Percentiles rank a stretch among this genome's conserved stretches.
phyloP scores from a whole-genome alignment of 2,888 invertebrate genomes.

The Limnephilus auricula region DNA sequence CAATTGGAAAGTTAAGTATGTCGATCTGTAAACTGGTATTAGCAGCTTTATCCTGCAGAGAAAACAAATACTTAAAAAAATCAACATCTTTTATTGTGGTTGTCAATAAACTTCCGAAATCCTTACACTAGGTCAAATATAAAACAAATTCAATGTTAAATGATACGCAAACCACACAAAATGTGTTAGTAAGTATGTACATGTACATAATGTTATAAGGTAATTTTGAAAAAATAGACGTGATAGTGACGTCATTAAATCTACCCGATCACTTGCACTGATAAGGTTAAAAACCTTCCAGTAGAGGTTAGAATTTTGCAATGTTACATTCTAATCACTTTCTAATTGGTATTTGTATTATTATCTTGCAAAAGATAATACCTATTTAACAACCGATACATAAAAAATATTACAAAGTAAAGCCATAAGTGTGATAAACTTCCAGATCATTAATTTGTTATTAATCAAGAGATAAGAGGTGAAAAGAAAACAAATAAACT shows the following conservation, averaged over 20 bases:
- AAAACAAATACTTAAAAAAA: background rate
- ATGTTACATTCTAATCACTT: background rate
- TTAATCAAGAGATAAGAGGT: background rate
- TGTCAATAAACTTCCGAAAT: background rate
- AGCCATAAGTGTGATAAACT: background rate
- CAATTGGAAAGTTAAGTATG: background rate
- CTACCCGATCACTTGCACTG: background rate
- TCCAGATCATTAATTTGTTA: background rate
- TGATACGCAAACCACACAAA: background rate
- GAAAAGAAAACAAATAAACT: background rate
- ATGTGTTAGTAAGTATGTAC: background rate
- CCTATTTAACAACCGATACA: background rate
- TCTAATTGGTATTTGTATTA: background rate
- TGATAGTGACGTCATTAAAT: background rate
- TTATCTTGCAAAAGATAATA: background rate
- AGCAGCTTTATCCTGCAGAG: background rate
- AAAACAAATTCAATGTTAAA: background rate
- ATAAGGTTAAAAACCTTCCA: no score
- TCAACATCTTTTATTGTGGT: background rate
- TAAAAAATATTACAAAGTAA: background rate
- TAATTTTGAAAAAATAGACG: background rate
- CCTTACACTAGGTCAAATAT: background rate
- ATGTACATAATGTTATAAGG: background rate
- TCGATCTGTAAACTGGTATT: background rate
- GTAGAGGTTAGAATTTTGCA: background rate